A percentile compares a stretch with the other conserved stretches of the same genome.
phyloP scores from a whole-genome alignment of 2,113 vertebrate species.

The Anthoscopus minutus region DNA sequence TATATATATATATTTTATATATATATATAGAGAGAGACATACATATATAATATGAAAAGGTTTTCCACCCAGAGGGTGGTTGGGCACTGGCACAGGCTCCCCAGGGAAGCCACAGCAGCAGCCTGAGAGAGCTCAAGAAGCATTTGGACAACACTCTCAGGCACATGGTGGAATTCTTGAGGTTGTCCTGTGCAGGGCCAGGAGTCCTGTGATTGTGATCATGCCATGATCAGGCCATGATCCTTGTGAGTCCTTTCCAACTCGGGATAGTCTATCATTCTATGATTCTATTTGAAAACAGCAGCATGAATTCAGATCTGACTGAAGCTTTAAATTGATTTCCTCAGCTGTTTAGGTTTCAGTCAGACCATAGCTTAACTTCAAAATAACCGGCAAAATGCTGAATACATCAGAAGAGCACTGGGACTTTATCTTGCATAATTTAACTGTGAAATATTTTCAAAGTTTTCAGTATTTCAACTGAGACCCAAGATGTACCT shows the following conservation, averaged over 20 bases:
- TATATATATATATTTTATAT: too few species aligned
- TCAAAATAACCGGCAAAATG: not conserved
- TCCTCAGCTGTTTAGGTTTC: not conserved
- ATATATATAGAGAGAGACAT: too few species aligned
- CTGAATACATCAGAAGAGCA: not conserved
- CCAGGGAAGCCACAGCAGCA: not conserved
- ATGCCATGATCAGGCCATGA: not conserved
- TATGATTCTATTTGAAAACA: not conserved
- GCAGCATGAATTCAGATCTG: not conserved
- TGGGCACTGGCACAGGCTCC: not conserved
- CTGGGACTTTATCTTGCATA: not conserved
- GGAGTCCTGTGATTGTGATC: too few species aligned
- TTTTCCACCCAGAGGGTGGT: not conserved
- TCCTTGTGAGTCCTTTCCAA: not conserved
- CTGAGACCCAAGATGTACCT: not conserved
- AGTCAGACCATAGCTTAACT: not conserved
- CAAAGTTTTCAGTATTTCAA: not conserved
- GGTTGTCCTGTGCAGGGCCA: not conserved
- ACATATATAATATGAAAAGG: too few species aligned
- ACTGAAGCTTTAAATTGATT: not conserved
- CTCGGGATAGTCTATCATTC: not conserved
- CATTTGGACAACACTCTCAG: not conserved
- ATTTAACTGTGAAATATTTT: not conserved
- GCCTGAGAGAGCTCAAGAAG: not conserved
- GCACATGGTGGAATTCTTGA: not conserved